Percentiles rank a stretch among this genome's conserved stretches.
phyloP scores from a whole-genome alignment of 2,888 invertebrate genomes.

The Xestoiulus laeticollis region DNA sequence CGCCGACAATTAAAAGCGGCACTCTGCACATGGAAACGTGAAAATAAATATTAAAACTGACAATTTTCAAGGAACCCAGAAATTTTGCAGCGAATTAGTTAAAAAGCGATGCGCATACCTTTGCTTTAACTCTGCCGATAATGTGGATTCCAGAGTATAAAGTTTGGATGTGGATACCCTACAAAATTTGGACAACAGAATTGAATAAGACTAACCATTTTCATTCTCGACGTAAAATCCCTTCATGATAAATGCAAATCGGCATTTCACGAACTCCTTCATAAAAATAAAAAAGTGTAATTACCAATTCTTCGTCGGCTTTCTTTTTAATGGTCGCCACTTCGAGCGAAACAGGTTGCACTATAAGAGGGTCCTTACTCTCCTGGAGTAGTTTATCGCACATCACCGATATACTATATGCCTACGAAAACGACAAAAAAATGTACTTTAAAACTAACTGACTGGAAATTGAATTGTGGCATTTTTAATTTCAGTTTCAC shows the following conservation, averaged over 20 bases:
- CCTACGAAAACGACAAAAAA: constrained; percentile 69
- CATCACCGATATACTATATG: constrained; percentile 75
- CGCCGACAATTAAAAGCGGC: constrained; percentile 92
- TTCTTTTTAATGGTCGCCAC: constrained; percentile 84
- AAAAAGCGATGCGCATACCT: constrained; percentile 56
- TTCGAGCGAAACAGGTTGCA: constrained; percentile 91
- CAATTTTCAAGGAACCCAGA: not conserved
- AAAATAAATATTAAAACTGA: not conserved
- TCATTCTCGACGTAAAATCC: not conserved
- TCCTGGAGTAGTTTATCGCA: constrained; percentile 85
- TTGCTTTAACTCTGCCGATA: constrained; percentile 84
- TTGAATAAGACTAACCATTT: not conserved
- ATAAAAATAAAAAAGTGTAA: constrained; percentile 48
- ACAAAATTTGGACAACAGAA: constrained; percentile 57
- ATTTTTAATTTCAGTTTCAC: too few relatives aligned
- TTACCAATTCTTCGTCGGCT: constrained; percentile 80
- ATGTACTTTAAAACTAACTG: constrained; percentile 52
- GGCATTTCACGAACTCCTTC: not conserved
- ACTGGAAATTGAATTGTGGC: too few relatives aligned
- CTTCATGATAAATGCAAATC: not conserved
- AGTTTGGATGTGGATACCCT: constrained; percentile 89
- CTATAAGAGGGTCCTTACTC: constrained; percentile 85
- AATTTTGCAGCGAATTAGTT: too few relatives aligned
- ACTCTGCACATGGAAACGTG: constrained; percentile 73
- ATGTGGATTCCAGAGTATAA: constrained; percentile 79